A percentile compares a stretch with the other conserved stretches of the same genome.
Evolutionary conservation across 1,140 invertebrate species (phyloP).

Genomic region (Phortica variegata): DNA sequence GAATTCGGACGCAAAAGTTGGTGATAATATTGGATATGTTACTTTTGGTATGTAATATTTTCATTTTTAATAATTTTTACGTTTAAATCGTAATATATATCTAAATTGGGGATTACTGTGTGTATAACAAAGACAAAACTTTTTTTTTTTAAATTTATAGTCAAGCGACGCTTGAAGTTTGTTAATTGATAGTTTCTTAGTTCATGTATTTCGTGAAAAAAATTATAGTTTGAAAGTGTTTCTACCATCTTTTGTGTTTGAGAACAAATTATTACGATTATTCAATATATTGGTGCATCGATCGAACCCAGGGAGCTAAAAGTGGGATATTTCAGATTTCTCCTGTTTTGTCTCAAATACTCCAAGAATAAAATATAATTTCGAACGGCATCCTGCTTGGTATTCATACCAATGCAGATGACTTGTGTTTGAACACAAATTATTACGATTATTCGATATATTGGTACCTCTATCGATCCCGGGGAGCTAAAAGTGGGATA

Average conservation of each 20-base stretch:
- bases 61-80: too few relatives aligned
- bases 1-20: constrained; percentile 88
- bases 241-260: constrained; percentile 21
- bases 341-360: constrained; percentile 27
- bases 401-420: constrained; percentile 23
- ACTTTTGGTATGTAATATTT: constrained; percentile 90
- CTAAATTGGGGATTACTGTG: background rate
- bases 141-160: too few relatives aligned
- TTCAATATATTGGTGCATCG: background rate
- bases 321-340: constrained; percentile 21
- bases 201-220: background rate
- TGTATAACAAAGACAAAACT: constrained; percentile 8
- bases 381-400: constrained; percentile 36
- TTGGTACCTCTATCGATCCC: constrained; percentile 13
- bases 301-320: too few relatives aligned
- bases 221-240: constrained; percentile 2
- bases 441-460: background rate
- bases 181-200: constrained; percentile 17
- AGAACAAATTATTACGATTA: constrained; percentile 11
- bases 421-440: constrained; percentile 26
- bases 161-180: too few relatives aligned
- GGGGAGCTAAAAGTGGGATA: constrained; percentile 18
- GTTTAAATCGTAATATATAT: constrained; percentile 1
- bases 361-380: constrained; percentile 24
- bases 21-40: constrained; percentile 98